Base-by-base conservation (phyloP, 2,888 invertebrate genomes). In the Xestia ashworthii region DNA sequence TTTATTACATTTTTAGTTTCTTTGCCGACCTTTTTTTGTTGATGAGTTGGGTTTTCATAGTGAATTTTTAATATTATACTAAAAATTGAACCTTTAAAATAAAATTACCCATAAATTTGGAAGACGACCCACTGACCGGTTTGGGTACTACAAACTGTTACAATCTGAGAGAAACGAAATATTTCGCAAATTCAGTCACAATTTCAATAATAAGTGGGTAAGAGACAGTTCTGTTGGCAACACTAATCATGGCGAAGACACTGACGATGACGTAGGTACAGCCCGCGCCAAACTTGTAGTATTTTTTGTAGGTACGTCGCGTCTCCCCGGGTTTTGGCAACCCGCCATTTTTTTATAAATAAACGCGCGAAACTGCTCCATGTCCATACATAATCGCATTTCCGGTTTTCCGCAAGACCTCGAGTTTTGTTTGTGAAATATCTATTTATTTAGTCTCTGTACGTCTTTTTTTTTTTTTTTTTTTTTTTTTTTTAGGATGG, bases 311-410 rank as follows among this genome's bases (percentile, higher is more conserved):
- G n/a, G n/a, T 87, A 32, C 5, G 8, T 41, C 46, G 44, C 46
- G 53, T 58, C 32, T 67, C 71, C 67, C 68, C 72, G 77, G 74
- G 74, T 77, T 74, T 91, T 95, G 95, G 95, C 95, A 91, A 64
- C 65, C 78, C 64, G 94, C 95, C 95, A 95, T 93, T 83, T 91
- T 83, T 91, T 93, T 87, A 92, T 82, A 95, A 95, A 95, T 95
- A 94, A 92, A 90, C 91, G 77, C 87, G 91, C 89, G 88, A 91
- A 91, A 90, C 89, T 87, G 80, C 80, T 74, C 72, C 72, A 53
- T 76, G 84, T 87, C 82, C 64, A 70, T 71, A 76, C 80, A 83
- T 89, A 86, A 90, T 90, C 83, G 84, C 86, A 88, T 90, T 94
- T 94, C 94, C 94, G 92, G 91, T 90, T 78, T 85, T 85, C 70